Evolutionary conservation across 2,113 vertebrate species (phyloP).

Genomic region (Psittacus erithacus): DNA sequence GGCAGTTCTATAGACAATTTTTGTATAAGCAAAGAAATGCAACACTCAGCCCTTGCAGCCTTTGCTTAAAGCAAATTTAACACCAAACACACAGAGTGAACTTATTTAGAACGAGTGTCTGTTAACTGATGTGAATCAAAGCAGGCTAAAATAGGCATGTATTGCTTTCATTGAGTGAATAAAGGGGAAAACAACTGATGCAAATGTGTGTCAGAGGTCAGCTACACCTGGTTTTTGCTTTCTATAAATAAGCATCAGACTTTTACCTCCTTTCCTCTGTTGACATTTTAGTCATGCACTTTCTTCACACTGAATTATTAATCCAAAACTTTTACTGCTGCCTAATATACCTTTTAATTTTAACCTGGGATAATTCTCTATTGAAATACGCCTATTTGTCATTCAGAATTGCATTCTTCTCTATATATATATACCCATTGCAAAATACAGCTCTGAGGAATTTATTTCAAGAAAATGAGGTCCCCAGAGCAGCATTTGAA

Average conservation of each 20-base stretch:
- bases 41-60: background rate
- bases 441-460: background rate
- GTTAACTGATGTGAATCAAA: background rate
- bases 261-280: background rate
- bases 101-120: background rate
- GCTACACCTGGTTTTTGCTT: fast-evolving
- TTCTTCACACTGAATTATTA: background rate
- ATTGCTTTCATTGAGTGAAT: background rate
- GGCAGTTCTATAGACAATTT: background rate
- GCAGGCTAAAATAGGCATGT: background rate
- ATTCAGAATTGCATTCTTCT: background rate
- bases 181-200: background rate
- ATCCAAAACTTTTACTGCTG: background rate
- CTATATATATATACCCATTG: background rate
- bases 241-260: background rate
- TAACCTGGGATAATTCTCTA: background rate
- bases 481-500: background rate
- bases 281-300: background rate
- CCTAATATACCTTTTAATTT: background rate
- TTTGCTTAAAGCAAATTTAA: background rate
- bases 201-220: background rate
- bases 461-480: background rate
- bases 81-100: background rate
- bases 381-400: background rate
- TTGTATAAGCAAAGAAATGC: background rate